phyloP scores from a whole-genome alignment of 2,888 invertebrate species.

The Labia minor region DNA sequence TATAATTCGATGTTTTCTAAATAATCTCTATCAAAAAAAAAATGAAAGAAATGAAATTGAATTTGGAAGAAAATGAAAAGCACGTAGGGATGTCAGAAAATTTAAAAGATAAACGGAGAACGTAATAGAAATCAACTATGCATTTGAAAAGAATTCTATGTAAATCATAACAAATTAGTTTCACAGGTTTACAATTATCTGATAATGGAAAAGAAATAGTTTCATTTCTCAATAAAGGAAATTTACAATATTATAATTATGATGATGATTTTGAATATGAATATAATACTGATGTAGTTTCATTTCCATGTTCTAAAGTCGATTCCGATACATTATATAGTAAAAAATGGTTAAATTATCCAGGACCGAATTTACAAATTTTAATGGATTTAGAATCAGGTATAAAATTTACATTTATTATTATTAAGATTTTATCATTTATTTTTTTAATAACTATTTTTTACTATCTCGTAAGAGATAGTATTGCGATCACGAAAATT shows the following conservation, averaged over 20 bases:
- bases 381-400: background rate
- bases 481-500: too few relatives aligned
- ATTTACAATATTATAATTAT: background rate
- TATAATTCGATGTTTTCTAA: too few relatives aligned
- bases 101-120: too few relatives aligned
- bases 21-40: too few relatives aligned
- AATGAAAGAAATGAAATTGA: too few relatives aligned
- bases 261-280: background rate
- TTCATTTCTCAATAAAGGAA: background rate
- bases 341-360: background rate
- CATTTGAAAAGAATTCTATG: too few relatives aligned
- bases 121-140: too few relatives aligned
- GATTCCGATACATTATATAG: background rate
- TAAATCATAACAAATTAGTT: background rate
- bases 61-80: too few relatives aligned
- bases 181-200: background rate
- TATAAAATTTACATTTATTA: background rate
- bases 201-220: background rate
- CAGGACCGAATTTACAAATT: background rate
- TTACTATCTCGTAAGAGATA: too few relatives aligned
- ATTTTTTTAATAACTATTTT: too few relatives aligned
- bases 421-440: too few relatives aligned
- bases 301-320: background rate
- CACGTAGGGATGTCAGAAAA: too few relatives aligned
- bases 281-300: background rate